Percentiles rank a stretch among this genome's conserved stretches.
Evolutionary conservation across 2,888 invertebrate species (phyloP).

Genomic region (Ephialtes manifestator): DNA sequence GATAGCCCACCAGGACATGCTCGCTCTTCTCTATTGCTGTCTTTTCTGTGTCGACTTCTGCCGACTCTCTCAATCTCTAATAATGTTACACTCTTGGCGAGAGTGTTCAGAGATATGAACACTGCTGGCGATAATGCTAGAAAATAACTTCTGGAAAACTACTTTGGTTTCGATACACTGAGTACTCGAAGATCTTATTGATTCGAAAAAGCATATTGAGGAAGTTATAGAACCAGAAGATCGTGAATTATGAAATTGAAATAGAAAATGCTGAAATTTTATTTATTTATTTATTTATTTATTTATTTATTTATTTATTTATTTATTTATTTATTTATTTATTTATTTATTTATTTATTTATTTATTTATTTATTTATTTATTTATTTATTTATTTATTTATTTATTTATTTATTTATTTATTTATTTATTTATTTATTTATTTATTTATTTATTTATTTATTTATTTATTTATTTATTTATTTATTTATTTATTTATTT

Average conservation of each 20-base stretch:
- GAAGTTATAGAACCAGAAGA: not conserved
- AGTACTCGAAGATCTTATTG: not conserved
- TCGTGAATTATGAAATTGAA: too few relatives aligned
- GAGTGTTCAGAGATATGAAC: not conserved
- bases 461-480: too few relatives aligned
- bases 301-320: not conserved
- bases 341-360: too few relatives aligned
- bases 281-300: not conserved
- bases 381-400: too few relatives aligned
- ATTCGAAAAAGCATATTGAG: not conserved
- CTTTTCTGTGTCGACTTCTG: constrained; percentile 16
- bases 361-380: too few relatives aligned
- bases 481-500: too few relatives aligned
- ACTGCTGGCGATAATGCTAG: not conserved
- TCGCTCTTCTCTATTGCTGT: constrained; percentile 34
- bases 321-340: too few relatives aligned
- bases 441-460: too few relatives aligned
- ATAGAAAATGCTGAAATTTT: not conserved
- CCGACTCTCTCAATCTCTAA: not conserved
- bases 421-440: too few relatives aligned
- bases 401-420: too few relatives aligned
- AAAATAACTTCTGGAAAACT: not conserved
- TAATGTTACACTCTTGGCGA: constrained; percentile 6
- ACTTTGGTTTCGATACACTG: not conserved
- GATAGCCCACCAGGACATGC: constrained; percentile 60